phyloP scores from a whole-genome alignment of 1,140 invertebrate genomes.

The Lasioglossum albipes region DNA sequence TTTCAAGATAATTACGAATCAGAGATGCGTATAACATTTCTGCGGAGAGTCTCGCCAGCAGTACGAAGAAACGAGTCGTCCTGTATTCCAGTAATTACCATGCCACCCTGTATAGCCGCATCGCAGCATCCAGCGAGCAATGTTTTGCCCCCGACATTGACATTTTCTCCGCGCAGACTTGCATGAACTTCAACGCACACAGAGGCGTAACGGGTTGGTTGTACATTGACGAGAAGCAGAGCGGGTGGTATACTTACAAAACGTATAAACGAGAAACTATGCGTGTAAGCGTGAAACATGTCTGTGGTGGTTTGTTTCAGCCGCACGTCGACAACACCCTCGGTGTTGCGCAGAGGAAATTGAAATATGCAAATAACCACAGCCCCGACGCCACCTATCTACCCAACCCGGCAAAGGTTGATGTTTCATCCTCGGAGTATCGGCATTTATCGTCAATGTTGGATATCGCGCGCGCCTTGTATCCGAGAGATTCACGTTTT shows the following conservation, averaged over 20 bases:
- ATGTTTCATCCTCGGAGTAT: conserved; percentile 59
- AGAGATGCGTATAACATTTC: background rate
- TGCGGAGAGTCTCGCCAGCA: background rate
- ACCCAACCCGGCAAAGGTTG: conserved; percentile 44
- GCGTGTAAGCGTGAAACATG: conserved; percentile 12
- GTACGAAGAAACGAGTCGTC: background rate
- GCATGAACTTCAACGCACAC: conserved; percentile 20
- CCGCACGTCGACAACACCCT: conserved; percentile 51
- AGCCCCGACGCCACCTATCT: conserved; percentile 51
- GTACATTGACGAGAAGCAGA: background rate
- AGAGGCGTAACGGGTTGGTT: background rate
- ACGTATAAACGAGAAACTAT: conserved; percentile 28
- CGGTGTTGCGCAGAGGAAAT: conserved; percentile 69
- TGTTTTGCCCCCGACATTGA: conserved; percentile 54
- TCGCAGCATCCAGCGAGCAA: conserved; percentile 39
- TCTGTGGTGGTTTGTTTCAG: conserved; percentile 41
- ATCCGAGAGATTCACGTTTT: conserved; percentile 48
- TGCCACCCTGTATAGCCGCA: background rate
- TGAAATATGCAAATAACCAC: conserved; percentile 72
- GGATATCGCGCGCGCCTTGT: conserved; percentile 44
- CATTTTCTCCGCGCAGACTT: conserved; percentile 50
- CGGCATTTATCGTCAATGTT: conserved; percentile 57
- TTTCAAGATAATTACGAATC: background rate
- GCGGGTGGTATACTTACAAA: background rate
- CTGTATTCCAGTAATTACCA: background rate